phyloP scores from a whole-genome alignment of 2,888 invertebrate species.

The Elgonia sp. region DNA sequence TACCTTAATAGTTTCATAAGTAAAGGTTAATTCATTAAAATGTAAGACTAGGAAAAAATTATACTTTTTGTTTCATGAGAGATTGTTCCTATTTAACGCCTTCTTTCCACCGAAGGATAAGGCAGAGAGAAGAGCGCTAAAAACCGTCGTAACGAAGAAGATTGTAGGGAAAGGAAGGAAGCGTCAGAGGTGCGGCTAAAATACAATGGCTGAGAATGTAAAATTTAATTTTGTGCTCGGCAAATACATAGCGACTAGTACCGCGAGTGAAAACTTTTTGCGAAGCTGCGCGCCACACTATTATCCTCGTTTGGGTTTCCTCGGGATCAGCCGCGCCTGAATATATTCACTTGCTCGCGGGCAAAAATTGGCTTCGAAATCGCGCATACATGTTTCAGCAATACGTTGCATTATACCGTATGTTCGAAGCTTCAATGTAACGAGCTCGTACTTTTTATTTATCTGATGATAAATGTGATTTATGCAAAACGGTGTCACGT shows the following conservation, averaged over 20 bases:
- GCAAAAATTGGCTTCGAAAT: slow-evolving; percentile 62
- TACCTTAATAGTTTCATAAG: background rate
- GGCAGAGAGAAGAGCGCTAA: background rate
- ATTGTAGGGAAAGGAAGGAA: slow-evolving; percentile 54
- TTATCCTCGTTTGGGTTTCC: slow-evolving; percentile 50
- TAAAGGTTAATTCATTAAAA: background rate
- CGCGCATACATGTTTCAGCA: slow-evolving; percentile 59
- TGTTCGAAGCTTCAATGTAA: slow-evolving; percentile 41
- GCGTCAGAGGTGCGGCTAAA: slow-evolving; percentile 52
- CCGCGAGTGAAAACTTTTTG: slow-evolving; percentile 61
- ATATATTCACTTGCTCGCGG: slow-evolving; percentile 52
- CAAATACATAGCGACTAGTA: slow-evolving; percentile 57
- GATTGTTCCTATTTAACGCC: slow-evolving; percentile 76
- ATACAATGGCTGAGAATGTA: slow-evolving; percentile 74
- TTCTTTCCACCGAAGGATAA: slow-evolving; percentile 32
- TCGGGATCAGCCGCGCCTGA: slow-evolving; percentile 54
- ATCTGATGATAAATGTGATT: slow-evolving; percentile 59
- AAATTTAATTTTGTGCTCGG: slow-evolving; percentile 79
- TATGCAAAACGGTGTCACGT: slow-evolving; percentile 52
- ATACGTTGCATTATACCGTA: slow-evolving; percentile 55
- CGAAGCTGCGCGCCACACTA: slow-evolving; percentile 23
- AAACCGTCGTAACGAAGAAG: slow-evolving; percentile 15
- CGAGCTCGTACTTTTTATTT: slow-evolving; percentile 58
- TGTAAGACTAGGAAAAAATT: background rate
- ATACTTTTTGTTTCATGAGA: slow-evolving; percentile 25